Conservation (phyloP, 1,140 invertebrate species). For the Aphidius ervi region DNA sequence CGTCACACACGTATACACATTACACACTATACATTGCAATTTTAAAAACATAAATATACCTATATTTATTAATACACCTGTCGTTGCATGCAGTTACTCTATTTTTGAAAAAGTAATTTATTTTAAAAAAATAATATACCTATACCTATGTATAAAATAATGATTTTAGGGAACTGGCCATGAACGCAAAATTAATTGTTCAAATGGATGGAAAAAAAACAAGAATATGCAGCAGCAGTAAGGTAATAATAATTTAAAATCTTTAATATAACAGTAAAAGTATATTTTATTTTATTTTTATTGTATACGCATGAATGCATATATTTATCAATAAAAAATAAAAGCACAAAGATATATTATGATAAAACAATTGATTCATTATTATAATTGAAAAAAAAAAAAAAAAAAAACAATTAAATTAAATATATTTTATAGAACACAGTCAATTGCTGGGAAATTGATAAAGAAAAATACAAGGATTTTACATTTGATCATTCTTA, state of each 20-base stretch:
- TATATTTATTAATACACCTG: constrained; percentile 14
- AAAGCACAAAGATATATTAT: no score
- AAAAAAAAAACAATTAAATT: constrained; percentile 3
- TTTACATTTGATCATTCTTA: constrained; percentile 93
- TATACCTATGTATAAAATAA: neutral
- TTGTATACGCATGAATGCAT: neutral
- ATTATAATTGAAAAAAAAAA: constrained; percentile 9
- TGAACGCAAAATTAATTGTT: constrained; percentile 79
- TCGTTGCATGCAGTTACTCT: constrained; percentile 8
- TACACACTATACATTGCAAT: no score
- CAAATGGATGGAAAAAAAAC: constrained; percentile 86
- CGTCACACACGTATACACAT: neutral
- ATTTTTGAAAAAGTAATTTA: neutral
- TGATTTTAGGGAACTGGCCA: constrained; percentile 69
- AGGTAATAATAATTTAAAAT: constrained; percentile 54
- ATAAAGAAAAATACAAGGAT: constrained; percentile 72
- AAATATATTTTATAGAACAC: constrained; percentile 44
- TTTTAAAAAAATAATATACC: neutral
- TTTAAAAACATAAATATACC: neutral
- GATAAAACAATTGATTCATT: neutral
- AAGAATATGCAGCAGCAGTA: constrained; percentile 74
- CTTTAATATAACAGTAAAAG: neutral
- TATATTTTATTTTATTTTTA: neutral
- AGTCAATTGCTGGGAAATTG: constrained; percentile 51
- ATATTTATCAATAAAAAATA: no score